These are phyloP conservation scores for Argyrosomus japonicus DNA, from an alignment of 2,113 vertebrate genomes.

Conservation along the genomic window DNA sequence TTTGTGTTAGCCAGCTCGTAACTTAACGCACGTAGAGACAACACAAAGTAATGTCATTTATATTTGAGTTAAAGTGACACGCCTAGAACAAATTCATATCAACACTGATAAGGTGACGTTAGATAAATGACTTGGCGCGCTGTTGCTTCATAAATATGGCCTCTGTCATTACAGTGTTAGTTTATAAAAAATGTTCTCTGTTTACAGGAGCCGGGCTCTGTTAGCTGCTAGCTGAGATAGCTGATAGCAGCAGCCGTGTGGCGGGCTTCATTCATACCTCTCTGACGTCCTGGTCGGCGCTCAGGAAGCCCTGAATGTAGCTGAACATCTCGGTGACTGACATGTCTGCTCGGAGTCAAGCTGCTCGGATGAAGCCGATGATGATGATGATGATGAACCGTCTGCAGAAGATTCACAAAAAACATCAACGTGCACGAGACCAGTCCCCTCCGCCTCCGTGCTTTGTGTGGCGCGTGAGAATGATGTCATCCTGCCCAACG, in stretches of 20 bases:
- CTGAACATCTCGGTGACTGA: slow-evolving; percentile 95
- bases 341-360: slow-evolving; percentile 76
- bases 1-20: background rate
- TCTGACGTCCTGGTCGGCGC: slow-evolving; percentile 93
- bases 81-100: background rate
- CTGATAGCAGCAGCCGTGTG: background rate
- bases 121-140: background rate
- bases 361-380: background rate
- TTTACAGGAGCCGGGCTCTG: background rate
- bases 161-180: rapidly evolving
- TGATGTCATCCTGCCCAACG: slow-evolving; percentile 11
- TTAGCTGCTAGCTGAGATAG: slow-evolving; percentile 40
- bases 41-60: background rate
- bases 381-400: background rate
- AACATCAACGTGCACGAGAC: slow-evolving; percentile 63
- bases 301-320: slow-evolving; percentile 90
- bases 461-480: slow-evolving; percentile 29
- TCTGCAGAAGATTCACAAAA: background rate
- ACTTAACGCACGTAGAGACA: background rate
- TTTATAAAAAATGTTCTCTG: background rate
- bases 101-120: background rate
- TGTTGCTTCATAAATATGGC: background rate
- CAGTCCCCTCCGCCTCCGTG: background rate
- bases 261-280: slow-evolving; percentile 83
- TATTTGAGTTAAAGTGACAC: background rate